A percentile compares a stretch with the other conserved stretches of the same genome.
Conservation (phyloP, 2,888 invertebrate species). For the Acronicta aceris region DNA sequence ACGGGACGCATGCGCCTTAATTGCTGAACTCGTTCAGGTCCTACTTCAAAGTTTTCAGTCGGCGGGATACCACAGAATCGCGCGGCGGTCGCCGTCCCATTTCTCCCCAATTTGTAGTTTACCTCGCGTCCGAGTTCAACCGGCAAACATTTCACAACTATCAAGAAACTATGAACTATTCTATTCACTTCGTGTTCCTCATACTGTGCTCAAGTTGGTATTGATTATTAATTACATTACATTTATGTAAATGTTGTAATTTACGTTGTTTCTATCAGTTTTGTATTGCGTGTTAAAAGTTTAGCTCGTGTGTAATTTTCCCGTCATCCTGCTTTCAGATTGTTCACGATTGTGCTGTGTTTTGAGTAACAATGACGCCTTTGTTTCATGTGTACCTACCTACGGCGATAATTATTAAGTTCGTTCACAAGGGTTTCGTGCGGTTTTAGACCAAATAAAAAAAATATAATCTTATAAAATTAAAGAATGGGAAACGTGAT, state of each 20-base stretch:
- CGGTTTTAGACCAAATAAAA: constrained; percentile 21
- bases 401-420: constrained; percentile 22
- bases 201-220: constrained; percentile 81
- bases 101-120: constrained; percentile 13
- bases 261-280: constrained; percentile 50
- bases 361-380: constrained; percentile 52
- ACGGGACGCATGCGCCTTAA: constrained; percentile 67
- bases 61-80: constrained; percentile 50
- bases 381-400: constrained; percentile 36
- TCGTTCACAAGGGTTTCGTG: constrained; percentile 16
- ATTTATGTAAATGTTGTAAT: constrained; percentile 57
- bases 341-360: constrained; percentile 58
- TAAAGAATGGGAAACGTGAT: constrained; percentile 23
- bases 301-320: constrained; percentile 74
- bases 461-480: no score
- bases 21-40: constrained; percentile 48
- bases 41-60: constrained; percentile 68
- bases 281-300: constrained; percentile 72
- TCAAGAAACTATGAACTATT: constrained; percentile 73
- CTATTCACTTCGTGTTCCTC: constrained; percentile 74
- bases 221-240: constrained; percentile 54
- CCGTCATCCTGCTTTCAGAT: constrained; percentile 68
- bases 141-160: constrained; percentile 48
- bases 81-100: constrained; percentile 50
- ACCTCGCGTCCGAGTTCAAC: constrained; percentile 34